Evolutionary conservation across 2,888 invertebrate species (phyloP), one percentile per base, ranked within the genome.

Genomic region (Eremobia ochroleuca): DNA sequence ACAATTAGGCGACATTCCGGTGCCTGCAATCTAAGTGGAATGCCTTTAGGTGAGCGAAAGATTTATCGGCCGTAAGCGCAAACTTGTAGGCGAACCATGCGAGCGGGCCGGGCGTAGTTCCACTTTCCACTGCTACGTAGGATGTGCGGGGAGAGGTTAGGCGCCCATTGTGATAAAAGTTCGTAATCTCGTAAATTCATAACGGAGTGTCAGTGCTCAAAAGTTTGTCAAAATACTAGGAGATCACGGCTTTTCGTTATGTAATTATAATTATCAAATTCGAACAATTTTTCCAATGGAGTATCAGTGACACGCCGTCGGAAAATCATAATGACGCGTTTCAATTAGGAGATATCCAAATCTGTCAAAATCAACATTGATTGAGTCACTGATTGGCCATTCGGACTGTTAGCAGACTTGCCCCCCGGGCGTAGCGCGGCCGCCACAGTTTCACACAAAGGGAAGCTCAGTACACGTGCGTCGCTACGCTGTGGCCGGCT

Each of bases 21-120:
- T 75, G 87, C 87, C 88, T 91, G 90, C 92, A 90, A 91, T 91
- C 91, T 90, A 87, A 88, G 87, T 86, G 90, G 91, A 90, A 91
- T 91, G 90, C 89, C 87, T 89, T 87, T 80, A 83, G 86, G 87
- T 80, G 85, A 85, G 86, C 76, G 69, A 73, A 76, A 81, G 86
- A 90, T 89, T 90, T 88, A 89, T 90, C 83, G 86, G 88, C 77
- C 81, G 76, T 80, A 83, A 82, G 77, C 76, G 76, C 78, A 86
- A 82, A 87, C 77, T 78, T 80, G 89, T 83, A 74, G 76, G 77
- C 68, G 28, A 83, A 75, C 80, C 77, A 69, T 78, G 62, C 28
- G 66, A 62, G 34, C 28, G 18, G 34, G n/a, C 31, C 21, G 5
- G 52, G 66, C 0, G 13, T 18, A 31, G n/a, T 28, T 4, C 6